Evolutionary conservation across 1,140 invertebrate genomes (phyloP), one percentile per base, ranked within the genome.

Genomic region (Sycobia sp.): DNA sequence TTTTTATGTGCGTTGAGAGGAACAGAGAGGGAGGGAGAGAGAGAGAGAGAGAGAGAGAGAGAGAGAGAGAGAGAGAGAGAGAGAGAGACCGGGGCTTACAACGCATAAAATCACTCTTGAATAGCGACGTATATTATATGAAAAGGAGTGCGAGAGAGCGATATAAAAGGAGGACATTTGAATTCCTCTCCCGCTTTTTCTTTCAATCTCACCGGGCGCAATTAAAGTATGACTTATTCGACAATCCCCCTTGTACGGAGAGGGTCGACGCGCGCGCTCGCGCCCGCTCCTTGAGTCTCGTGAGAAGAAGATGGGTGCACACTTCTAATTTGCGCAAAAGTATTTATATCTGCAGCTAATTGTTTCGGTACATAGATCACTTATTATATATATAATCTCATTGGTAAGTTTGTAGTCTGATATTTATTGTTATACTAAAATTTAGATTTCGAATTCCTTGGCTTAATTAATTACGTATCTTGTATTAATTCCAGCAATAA

Each of bases 61-160:
- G 7, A 39, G 38, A 39, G 38, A 39, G 7, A 9, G 38, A 39
- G 14, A 9, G 14, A 39, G 38, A 39, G 38, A 39, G 14, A 4
- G 38, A 39, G 16, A 39, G 38, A 9, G 5, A 39, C 16, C n/a
- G 23, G 44, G 43, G 53, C 43, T 62, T 49, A 49, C 60, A 56
- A 36, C 54, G 54, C 62, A 54, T 64, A 64, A 64, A 64, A 64
- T 64, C 62, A 57, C 62, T 58, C 54, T 57, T 64, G 62, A 64
- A 56, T 53, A 58, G 58, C 46, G 39, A 51, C 38, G 47, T 34
- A n/a, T n/a, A n/a, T n/a, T n/a, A n/a, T n/a, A 22, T 29, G 61
- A 63, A 63, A 41, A 34, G 41, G 60, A 43, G 32, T 18, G 25
- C 57, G 47, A 50, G 39, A 50, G 41, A n/a, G n/a, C 34, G 38